Evolutionary conservation across 2,113 vertebrate genomes (phyloP), one percentile per base, ranked within the genome.

Genomic region (Pagrus major): DNA sequence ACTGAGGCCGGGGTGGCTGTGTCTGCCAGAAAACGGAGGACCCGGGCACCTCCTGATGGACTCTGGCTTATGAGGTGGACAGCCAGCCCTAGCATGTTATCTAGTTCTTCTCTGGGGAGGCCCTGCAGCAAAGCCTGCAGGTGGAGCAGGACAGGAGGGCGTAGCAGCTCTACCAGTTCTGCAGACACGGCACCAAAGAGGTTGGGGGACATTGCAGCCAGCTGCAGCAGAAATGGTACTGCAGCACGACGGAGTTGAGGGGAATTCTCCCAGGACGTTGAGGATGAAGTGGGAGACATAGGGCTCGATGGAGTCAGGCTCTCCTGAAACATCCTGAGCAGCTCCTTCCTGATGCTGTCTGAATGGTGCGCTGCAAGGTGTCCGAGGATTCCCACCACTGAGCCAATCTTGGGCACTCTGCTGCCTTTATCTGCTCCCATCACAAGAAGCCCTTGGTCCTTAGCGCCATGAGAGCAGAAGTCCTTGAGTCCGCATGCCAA

Each of bases 401-500:
- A 99, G 0, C 97, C 96, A 1, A 99, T 96, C 59, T 99, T 99
- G 5, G 98, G 97, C 0, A 96, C 96, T 0, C 96, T 91, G 69
- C 94, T 97, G 18, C 96, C 95, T 60, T 95, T 95, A 9, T 96
- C 95, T 6, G 89, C 91, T 6, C 91, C 86, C 56, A 93, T 93
- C 0, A 91, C 85, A 0, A 91, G 82, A 54, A 87, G 60, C 58
- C 86, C 87, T 86, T 91, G 95, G 55, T 92, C 92, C 71, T 92
- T 93, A 46, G 88, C 83, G 8, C 96, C 95, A 0, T 97, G 96
- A 20, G 96, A 94, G 44, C 96, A 97, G 74, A 98, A 99, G 51
- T 99, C 97, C 80, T 98, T 98, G 1, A 99, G 94, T 42, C 97
- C 98, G 49, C 98, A 99, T 0, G 96, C 96, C 0, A 99, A 93